phyloP scores from a whole-genome alignment of 2,113 vertebrate genomes.

The Athene cunicularia region DNA sequence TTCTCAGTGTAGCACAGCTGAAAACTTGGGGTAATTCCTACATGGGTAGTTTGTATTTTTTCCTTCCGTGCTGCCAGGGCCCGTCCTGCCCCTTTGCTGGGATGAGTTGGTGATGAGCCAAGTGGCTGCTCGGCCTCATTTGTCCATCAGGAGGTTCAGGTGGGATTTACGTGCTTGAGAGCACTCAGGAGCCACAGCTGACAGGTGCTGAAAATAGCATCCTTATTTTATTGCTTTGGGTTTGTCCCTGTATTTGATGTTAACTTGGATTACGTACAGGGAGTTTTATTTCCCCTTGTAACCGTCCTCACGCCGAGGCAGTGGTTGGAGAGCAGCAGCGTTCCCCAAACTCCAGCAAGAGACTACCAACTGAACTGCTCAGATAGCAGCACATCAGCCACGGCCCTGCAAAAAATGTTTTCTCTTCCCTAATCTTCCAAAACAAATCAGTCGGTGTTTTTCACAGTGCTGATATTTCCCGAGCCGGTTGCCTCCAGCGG shows the following conservation, averaged over 20 bases:
- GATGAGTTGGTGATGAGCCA: not conserved
- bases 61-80: not conserved
- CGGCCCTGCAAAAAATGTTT: not conserved
- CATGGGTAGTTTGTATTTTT: not conserved
- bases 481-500: not conserved
- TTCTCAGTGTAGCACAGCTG: not conserved
- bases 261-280: rapidly evolving
- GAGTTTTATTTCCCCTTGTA: not conserved
- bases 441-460: not conserved
- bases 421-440: not conserved
- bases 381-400: rapidly evolving
- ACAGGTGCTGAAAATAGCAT: not conserved
- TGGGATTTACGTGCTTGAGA: rapidly evolving
- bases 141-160: not conserved
- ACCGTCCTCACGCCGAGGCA: rapidly evolving
- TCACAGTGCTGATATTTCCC: not conserved
- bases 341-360: not conserved
- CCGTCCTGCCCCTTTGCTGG: not conserved
- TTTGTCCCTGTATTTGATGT: not conserved
- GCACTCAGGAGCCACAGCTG: not conserved
- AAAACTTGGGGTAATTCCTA: not conserved
- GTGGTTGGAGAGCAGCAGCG: not conserved
- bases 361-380: too few species aligned
- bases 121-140: rapidly evolving
- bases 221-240: not conserved